Evolutionary conservation across 2,113 vertebrate species (phyloP).

Genomic region (Heterotilapia buettikoferi): DNA sequence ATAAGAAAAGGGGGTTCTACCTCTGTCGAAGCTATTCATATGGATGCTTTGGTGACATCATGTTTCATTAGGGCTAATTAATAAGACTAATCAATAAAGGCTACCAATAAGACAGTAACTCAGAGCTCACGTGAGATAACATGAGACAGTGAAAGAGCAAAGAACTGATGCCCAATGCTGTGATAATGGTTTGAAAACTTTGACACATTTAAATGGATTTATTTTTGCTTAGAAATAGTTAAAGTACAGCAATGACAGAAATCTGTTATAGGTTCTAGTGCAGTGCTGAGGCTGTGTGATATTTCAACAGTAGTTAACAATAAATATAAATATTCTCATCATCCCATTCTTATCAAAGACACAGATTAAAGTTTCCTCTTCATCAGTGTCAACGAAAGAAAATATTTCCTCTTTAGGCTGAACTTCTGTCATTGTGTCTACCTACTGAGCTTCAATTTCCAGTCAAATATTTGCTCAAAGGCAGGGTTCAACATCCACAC

Average conservation of each 20-base stretch:
- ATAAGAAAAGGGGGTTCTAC: background rate
- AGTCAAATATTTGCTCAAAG: background rate
- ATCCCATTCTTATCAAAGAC: background rate
- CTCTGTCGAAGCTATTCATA: background rate
- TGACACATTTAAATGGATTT: background rate
- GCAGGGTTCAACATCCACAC: background rate
- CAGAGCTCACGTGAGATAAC: background rate
- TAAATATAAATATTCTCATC: background rate
- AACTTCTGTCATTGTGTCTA: rapidly evolving
- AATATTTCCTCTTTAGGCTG: background rate
- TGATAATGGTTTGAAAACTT: background rate
- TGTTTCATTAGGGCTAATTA: background rate
- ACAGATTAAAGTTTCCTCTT: background rate
- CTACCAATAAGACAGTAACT: background rate
- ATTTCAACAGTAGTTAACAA: background rate
- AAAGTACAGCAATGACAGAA: background rate
- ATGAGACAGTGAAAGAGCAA: background rate
- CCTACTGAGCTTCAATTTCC: background rate
- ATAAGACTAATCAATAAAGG: background rate
- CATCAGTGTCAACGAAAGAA: rapidly evolving
- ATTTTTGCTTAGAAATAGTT: background rate
- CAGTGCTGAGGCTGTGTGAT: background rate
- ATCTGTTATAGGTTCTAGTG: background rate
- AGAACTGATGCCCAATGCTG: background rate
- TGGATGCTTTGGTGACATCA: background rate